Percentiles rank a stretch among this genome's conserved stretches.
phyloP scores from a whole-genome alignment of 2,888 invertebrate genomes.

The Ormyrus pomaceus region DNA sequence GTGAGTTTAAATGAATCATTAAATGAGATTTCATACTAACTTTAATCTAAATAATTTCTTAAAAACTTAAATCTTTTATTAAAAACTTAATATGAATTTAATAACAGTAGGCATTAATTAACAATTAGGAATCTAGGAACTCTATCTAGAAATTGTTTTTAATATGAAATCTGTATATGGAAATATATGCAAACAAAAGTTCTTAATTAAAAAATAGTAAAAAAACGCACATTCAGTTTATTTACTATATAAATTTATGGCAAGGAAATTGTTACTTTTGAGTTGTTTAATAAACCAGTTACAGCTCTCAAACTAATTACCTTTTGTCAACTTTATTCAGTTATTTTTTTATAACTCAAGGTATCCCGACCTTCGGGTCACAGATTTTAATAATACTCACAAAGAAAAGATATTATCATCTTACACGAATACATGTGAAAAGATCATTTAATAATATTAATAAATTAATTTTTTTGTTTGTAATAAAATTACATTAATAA shows the following conservation, averaged over 20 bases:
- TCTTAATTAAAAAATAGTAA: too few species aligned
- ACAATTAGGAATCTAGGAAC: too few species aligned
- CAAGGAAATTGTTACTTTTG: background rate
- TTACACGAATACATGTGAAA: background rate
- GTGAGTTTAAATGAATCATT: conserved; percentile 56
- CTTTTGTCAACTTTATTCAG: background rate
- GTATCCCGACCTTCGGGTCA: background rate
- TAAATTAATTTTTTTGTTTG: background rate
- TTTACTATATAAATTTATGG: background rate
- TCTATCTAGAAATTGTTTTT: too few species aligned
- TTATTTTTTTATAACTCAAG: background rate
- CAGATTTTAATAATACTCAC: background rate
- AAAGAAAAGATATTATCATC: background rate
- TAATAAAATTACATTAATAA: too few species aligned
- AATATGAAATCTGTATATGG: too few species aligned
- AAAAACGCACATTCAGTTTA: background rate
- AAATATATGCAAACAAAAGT: too few species aligned
- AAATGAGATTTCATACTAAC: too few species aligned
- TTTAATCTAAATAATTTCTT: too few species aligned
- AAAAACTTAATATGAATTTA: too few species aligned
- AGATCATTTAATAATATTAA: background rate
- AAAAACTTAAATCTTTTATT: too few species aligned
- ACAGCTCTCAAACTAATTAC: background rate
- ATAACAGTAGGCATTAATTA: too few species aligned
- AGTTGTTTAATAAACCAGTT: background rate